phyloP scores from a whole-genome alignment of 2,888 invertebrate species.

The Campaea margaritaria region DNA sequence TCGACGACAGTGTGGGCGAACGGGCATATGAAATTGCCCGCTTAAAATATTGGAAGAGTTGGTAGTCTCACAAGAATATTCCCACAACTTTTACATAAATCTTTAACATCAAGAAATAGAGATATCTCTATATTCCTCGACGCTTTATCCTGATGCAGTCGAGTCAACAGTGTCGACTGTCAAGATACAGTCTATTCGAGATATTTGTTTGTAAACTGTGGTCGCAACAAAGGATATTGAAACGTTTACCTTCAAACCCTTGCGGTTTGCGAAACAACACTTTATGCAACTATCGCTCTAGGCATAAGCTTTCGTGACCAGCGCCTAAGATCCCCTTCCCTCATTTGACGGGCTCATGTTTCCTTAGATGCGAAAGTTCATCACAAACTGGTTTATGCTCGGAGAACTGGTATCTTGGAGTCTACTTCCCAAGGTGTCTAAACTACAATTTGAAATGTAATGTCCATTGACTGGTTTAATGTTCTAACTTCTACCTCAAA shows the following conservation, averaged over 20 bases:
- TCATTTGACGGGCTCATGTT: conserved; percentile 43
- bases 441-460: conserved; percentile 64
- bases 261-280: conserved; percentile 69
- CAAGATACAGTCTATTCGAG: conserved; percentile 44
- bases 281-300: conserved; percentile 66
- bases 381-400: conserved; percentile 55
- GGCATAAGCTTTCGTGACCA: conserved; percentile 57
- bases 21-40: conserved; percentile 54
- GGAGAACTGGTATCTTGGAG: conserved; percentile 64
- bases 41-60: conserved; percentile 44
- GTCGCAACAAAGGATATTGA: conserved; percentile 70
- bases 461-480: conserved; percentile 51
- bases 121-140: not conserved
- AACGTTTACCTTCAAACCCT: conserved; percentile 64
- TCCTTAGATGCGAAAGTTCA: conserved; percentile 56
- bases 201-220: conserved; percentile 52
- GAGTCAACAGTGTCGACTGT: conserved; percentile 37
- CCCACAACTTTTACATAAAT: not conserved
- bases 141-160: conserved; percentile 9
- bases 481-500: conserved; percentile 23
- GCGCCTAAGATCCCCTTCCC: conserved; percentile 49
- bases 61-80: conserved; percentile 5
- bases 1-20: conserved; percentile 60
- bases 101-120: too few species aligned
- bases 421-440: conserved; percentile 65